A percentile compares a stretch with the other conserved stretches of the same genome.
phyloP scores from a whole-genome alignment of 2,113 vertebrate species.

The Poeciliopsis retropinna region DNA sequence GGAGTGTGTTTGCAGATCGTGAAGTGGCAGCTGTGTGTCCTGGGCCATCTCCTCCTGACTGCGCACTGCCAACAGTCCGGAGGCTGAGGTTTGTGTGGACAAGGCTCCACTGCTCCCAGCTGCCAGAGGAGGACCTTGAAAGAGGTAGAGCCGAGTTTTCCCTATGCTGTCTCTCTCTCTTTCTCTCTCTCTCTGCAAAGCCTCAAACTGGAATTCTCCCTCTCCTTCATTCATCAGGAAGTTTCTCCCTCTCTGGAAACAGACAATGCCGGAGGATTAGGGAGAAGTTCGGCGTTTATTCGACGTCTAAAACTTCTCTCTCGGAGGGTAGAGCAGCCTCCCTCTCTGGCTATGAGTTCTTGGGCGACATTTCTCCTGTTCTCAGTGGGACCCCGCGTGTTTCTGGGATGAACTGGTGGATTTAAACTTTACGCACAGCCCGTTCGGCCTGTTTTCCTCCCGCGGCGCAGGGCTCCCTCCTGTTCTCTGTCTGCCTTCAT shows the following conservation, averaged over 20 bases:
- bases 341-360: neutral
- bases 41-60: slow-evolving; percentile 53
- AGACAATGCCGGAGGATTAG: slow-evolving; percentile 8
- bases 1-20: neutral
- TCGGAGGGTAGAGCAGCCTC: neutral
- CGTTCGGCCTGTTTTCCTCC: no score
- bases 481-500: slow-evolving; percentile 11
- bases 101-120: slow-evolving; percentile 53
- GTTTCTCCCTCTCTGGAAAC: slow-evolving; percentile 1
- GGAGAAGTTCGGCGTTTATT: neutral
- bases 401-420: no score
- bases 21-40: neutral
- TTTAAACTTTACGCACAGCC: no score
- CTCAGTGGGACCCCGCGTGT: no score
- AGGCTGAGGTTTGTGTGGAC: slow-evolving; percentile 69
- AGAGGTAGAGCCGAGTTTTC: slow-evolving; percentile 28
- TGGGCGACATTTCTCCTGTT: no score
- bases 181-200: neutral
- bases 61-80: slow-evolving; percentile 55
- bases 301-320: neutral
- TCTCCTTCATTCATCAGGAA: slow-evolving; percentile 9
- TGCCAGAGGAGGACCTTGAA: slow-evolving; percentile 46
- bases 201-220: neutral
- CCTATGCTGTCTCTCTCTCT: neutral
- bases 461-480: slow-evolving; percentile 1